Conservation (phyloP, 2,797 vertebrate species). For the Antennarius maculatus region DNA sequence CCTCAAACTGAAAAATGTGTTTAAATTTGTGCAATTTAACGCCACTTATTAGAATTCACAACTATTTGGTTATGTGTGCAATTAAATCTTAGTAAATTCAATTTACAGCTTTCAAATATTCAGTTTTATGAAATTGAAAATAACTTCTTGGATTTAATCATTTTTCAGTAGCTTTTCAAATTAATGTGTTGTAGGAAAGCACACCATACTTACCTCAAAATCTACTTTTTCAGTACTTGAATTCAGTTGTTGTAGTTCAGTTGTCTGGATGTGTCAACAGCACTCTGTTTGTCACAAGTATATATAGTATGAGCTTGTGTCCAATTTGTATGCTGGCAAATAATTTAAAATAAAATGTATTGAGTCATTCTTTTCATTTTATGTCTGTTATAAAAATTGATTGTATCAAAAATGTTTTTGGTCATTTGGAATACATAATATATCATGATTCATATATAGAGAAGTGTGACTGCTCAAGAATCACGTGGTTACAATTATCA, state of each 20-base stretch:
- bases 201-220: not conserved
- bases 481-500: conserved; percentile 2
- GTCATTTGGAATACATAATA: conserved; percentile 21
- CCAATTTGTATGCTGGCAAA: conserved; percentile 5
- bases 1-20: not conserved
- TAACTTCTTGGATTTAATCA: not conserved
- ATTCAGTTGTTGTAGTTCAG: not conserved
- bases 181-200: not conserved
- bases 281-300: not conserved
- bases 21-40: conserved; percentile 28
- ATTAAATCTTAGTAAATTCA: conserved; percentile 21
- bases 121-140: not conserved
- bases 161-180: not conserved
- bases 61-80: not conserved
- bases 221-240: not conserved
- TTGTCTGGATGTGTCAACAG: not conserved
- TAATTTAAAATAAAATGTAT: not conserved
- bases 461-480: not conserved
- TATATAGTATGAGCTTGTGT: conserved; percentile 11
- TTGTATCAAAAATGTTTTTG: conserved; percentile 4
- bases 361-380: not conserved
- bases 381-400: not conserved
- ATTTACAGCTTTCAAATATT: conserved; percentile 8
- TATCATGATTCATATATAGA: conserved; percentile 1
- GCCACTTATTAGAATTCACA: conserved; percentile 9